A percentile compares a stretch with the other conserved stretches of the same genome.
Evolutionary conservation across 1,140 invertebrate genomes (phyloP).

Genomic region (Drosophila kurseongensis): DNA sequence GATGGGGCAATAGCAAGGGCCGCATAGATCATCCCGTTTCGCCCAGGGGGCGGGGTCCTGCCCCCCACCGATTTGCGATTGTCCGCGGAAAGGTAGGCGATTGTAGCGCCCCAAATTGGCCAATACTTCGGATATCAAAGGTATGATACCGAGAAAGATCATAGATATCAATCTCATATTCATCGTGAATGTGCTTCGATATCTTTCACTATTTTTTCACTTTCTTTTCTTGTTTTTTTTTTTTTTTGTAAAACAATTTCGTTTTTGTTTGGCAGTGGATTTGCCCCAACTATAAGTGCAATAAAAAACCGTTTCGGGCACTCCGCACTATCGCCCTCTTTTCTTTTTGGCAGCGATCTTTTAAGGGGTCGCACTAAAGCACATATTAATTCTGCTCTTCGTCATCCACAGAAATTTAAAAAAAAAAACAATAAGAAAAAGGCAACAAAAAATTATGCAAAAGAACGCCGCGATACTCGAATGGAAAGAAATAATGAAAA

Average conservation of each 20-base stretch:
- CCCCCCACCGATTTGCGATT: slow-evolving; percentile 7
- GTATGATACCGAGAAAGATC: neutral
- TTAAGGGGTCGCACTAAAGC: slow-evolving; percentile 53
- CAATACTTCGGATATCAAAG: neutral
- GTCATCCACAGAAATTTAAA: slow-evolving; percentile 62
- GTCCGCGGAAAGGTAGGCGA: neutral
- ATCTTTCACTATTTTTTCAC: neutral
- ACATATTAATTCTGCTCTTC: slow-evolving; percentile 55
- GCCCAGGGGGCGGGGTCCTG: slow-evolving; percentile 1
- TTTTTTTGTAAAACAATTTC: slow-evolving; percentile 11
- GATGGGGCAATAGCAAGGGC: slow-evolving; percentile 34
- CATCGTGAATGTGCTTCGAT: neutral
- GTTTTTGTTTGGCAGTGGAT: slow-evolving; percentile 4
- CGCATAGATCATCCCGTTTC: slow-evolving; percentile 34
- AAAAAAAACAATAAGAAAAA: slow-evolving; percentile 30
- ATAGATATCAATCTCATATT: neutral
- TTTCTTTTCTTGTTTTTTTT: slow-evolving; percentile 5
- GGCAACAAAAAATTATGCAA: slow-evolving; percentile 24
- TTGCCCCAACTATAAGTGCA: slow-evolving; percentile 6
- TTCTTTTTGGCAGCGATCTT: slow-evolving; percentile 5
- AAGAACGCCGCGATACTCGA: slow-evolving; percentile 5
- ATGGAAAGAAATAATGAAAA: slow-evolving; percentile 8
- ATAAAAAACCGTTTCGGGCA: slow-evolving; percentile 10
- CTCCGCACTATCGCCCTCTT: neutral
- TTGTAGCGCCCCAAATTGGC: neutral